These are phyloP conservation scores for Eulacestoma nigropectus DNA, from an alignment of 2,113 vertebrate species.

Conservation along the genomic window DNA sequence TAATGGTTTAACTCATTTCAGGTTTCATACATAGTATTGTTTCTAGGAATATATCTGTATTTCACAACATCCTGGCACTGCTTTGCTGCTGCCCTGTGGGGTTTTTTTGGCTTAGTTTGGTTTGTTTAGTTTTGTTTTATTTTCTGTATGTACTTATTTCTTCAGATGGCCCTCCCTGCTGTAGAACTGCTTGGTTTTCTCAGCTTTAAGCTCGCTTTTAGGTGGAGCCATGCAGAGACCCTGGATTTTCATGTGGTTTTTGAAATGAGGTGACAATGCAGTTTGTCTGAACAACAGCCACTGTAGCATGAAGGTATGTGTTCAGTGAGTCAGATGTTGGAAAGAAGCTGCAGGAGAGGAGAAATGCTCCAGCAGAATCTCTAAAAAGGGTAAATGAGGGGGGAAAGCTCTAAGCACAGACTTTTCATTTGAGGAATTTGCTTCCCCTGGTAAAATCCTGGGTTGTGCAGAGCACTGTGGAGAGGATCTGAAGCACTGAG, in stretches of 20 bases:
- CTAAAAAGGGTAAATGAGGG: neutral
- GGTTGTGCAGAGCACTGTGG: neutral
- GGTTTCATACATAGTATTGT: neutral
- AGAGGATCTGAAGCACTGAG: neutral
- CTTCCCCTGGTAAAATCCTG: neutral
- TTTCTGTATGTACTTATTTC: neutral
- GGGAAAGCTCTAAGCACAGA: neutral
- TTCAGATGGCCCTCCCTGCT: neutral
- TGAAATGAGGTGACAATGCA: neutral
- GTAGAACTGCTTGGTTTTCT: neutral
- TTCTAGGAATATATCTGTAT: neutral
- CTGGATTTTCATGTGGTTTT: neutral
- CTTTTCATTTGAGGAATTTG: neutral
- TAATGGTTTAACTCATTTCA: neutral
- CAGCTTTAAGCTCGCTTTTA: neutral
- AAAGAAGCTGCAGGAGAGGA: neutral
- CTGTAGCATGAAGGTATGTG: rapidly evolving
- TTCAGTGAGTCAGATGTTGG: neutral
- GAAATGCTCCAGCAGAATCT: neutral
- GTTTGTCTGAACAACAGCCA: neutral
- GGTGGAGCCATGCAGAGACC: neutral
- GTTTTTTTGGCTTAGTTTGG: neutral
- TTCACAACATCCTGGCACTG: neutral
- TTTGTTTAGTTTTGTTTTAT: neutral
- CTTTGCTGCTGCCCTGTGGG: neutral